Percentiles rank a stretch among this genome's conserved stretches.
Conservation (phyloP, 1,140 invertebrate species). For the Listronotus bonariensis region DNA sequence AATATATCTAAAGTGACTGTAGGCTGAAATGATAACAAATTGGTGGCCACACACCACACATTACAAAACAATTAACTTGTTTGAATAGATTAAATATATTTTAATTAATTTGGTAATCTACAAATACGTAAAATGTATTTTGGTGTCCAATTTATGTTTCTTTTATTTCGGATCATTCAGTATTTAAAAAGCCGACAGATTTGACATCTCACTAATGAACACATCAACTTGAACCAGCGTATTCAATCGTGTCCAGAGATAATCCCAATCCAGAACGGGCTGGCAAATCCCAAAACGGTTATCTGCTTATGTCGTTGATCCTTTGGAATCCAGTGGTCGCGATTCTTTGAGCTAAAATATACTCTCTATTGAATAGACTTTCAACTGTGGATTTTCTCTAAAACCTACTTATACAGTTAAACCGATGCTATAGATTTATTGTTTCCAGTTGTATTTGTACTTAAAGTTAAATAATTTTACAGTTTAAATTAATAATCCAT, state of each 20-base stretch:
- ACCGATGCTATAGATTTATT: slow-evolving; percentile 17
- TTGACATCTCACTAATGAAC: slow-evolving; percentile 7
- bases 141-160: too few species aligned
- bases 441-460: background rate
- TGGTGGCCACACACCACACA: too few species aligned
- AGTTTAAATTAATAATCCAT: too few species aligned
- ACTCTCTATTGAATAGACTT: slow-evolving; percentile 25
- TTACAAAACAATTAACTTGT: too few species aligned
- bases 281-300: slow-evolving; percentile 29
- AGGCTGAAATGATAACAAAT: too few species aligned
- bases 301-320: slow-evolving; percentile 35
- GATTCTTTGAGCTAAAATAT: slow-evolving; percentile 18
- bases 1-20: too few species aligned
- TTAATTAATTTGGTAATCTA: too few species aligned
- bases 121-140: too few species aligned
- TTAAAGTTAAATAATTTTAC: too few species aligned
- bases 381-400: slow-evolving; percentile 20
- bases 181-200: background rate
- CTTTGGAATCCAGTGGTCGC: slow-evolving; percentile 30
- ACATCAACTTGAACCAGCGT: slow-evolving; percentile 21
- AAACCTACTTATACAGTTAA: slow-evolving; percentile 21
- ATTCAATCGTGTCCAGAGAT: slow-evolving; percentile 15
- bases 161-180: too few species aligned
- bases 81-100: too few species aligned
- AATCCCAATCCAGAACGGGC: slow-evolving; percentile 24